Base-by-base conservation (phyloP, 2,113 vertebrate species). In the Oxygymnocypris stewartii region DNA sequence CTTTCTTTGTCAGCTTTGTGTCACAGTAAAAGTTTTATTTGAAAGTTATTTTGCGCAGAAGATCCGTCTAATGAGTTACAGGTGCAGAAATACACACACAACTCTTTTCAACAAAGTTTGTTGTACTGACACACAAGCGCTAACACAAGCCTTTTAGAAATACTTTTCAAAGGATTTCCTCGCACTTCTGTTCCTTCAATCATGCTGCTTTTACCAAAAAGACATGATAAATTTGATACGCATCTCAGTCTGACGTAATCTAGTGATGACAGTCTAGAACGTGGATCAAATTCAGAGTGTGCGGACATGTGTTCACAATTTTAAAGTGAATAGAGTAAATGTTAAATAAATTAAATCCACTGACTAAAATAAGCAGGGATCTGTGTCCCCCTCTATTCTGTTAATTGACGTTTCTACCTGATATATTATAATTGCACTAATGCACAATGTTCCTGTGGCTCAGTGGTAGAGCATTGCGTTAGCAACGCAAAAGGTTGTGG, bases 1-100 rank as follows among this genome's bases (percentile, higher is more conserved):
- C 14, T 51, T 28, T 77, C 75, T 18, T n/a, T 31, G 89, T 88
- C 91, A 94, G 93, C 89, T 93, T 92, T 92, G 88, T 83, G 47
- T 82, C 82, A 92, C 47, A 89, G 90, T 81, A 59, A 42, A 40
- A 82, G 73, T 81, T 85, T 28, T 28, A 54, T 40, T 75, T 65
- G 37, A 37, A 74, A 74, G 67, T 84, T 74, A 74, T 74, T 74
- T 73, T 20, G 63, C 11, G 2, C 25, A 37, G 11, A 40, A 40
- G 28, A 73, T 54, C 81, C 12, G 23, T 47, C 47, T 54, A 74
- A 84, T 84, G 67, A 84, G 67, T 84, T 67, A 71, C 49, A 67
- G 82, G 82, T 57, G 47, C 65, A 35, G 63, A 83, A 10, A 40
- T 73, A 69, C 31, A 73, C 18, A 74, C 11, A 69, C 8, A 4